Percentiles rank a stretch among this genome's conserved stretches.
Evolutionary conservation across 2,888 invertebrate species (phyloP).

Genomic region (Agelastica alni): DNA sequence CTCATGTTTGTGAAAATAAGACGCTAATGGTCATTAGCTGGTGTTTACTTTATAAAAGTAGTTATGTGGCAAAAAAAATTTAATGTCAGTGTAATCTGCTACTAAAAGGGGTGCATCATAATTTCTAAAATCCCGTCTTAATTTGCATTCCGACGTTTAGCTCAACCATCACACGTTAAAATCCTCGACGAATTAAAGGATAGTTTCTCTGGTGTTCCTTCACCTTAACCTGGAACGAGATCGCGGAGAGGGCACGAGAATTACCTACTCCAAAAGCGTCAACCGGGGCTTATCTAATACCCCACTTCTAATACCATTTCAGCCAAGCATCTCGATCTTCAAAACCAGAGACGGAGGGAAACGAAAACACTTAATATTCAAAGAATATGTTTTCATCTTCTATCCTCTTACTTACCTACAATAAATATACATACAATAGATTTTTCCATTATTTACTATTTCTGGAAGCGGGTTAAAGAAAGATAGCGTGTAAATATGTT

Average conservation of each 20-base stretch:
- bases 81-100: too few species aligned
- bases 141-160: slow-evolving; percentile 15
- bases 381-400: neutral
- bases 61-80: too few species aligned
- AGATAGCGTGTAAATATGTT: too few species aligned
- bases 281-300: slow-evolving; percentile 38
- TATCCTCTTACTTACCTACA: too few species aligned
- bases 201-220: slow-evolving; percentile 31
- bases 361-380: neutral
- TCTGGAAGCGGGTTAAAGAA: too few species aligned
- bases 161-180: slow-evolving; percentile 12
- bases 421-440: too few species aligned
- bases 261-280: slow-evolving; percentile 35
- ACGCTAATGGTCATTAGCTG: too few species aligned
- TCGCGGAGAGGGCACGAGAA: slow-evolving; percentile 27
- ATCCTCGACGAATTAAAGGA: slow-evolving; percentile 33
- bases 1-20: too few species aligned
- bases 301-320: slow-evolving; percentile 41
- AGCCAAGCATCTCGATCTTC: slow-evolving; percentile 12
- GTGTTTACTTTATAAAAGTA: too few species aligned
- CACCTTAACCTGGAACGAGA: slow-evolving; percentile 24
- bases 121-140: slow-evolving; percentile 1
- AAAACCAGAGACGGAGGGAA: neutral
- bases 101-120: too few species aligned
- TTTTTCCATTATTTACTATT: too few species aligned